These are phyloP conservation scores for Brachionus paranguensis DNA, from an alignment of 1,140 invertebrate genomes.

Conservation along the genomic window DNA sequence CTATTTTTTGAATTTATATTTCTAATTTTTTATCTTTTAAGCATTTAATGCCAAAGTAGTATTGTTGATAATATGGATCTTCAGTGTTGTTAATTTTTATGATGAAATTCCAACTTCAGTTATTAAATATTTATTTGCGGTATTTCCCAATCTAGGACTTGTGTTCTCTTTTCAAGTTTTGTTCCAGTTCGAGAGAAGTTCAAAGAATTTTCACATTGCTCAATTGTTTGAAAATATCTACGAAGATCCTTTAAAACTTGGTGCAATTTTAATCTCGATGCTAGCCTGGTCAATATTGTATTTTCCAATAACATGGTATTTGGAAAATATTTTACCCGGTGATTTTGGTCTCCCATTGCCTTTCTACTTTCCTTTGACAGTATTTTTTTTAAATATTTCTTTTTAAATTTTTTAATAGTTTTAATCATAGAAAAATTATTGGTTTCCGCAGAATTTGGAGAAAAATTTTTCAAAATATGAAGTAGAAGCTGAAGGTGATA, in stretches of 20 bases:
- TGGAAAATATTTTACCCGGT: slow-evolving; percentile 67
- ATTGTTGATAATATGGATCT: slow-evolving; percentile 8
- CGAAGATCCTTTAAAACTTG: not conserved
- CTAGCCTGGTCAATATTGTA: slow-evolving; percentile 30
- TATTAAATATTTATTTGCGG: slow-evolving; percentile 19
- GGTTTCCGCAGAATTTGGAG: slow-evolving; percentile 11
- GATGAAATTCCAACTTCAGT: slow-evolving; percentile 11
- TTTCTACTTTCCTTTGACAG: slow-evolving; percentile 70
- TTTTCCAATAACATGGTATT: slow-evolving; percentile 60
- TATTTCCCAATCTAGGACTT: slow-evolving; percentile 23
- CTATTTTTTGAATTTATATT: not conserved
- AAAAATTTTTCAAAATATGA: not conserved
- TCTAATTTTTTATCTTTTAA: not conserved
- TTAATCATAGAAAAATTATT: not conserved
- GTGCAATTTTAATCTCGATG: not conserved
- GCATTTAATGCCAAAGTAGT: slow-evolving; percentile 29
- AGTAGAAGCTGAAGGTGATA: not conserved
- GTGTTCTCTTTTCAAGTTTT: slow-evolving; percentile 15
- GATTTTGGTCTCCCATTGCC: slow-evolving; percentile 63
- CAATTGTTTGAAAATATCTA: slow-evolving; percentile 20
- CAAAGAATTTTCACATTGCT: not conserved
- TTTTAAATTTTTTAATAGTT: not conserved
- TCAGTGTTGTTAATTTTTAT: slow-evolving; percentile 31
- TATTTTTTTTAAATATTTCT: slow-evolving; percentile 42
- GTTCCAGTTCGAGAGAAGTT: slow-evolving; percentile 27